These are phyloP conservation scores for Paedocypris micromegethes DNA, from an alignment of 2,797 vertebrate genomes.

Conservation along the genomic window DNA sequence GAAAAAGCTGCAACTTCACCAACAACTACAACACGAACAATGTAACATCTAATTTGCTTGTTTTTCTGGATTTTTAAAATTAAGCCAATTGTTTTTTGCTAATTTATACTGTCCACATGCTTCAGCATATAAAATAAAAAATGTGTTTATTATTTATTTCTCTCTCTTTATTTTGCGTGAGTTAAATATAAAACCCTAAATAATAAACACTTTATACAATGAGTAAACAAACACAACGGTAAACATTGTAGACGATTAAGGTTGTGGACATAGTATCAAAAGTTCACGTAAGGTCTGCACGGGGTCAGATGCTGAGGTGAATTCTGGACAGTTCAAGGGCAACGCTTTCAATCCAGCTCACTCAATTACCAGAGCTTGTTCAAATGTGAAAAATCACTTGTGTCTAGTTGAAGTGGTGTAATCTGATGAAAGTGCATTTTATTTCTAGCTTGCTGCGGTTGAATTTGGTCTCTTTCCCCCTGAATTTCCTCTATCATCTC, in stretches of 20 bases:
- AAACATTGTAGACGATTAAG: too few relatives aligned
- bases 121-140: too few relatives aligned
- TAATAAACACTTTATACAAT: background rate
- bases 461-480: constrained; percentile 21
- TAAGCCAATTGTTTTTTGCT: too few relatives aligned
- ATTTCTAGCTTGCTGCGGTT: constrained; percentile 30
- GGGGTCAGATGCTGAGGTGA: background rate
- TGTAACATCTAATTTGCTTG: too few relatives aligned
- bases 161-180: background rate
- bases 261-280: too few relatives aligned
- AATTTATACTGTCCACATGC: too few relatives aligned
- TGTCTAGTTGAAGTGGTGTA: constrained; percentile 36
- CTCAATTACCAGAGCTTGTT: constrained; percentile 39
- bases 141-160: background rate
- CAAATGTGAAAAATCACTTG: constrained; percentile 38
- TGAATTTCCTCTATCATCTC: constrained; percentile 30
- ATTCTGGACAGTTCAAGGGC: constrained; percentile 33
- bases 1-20: too few relatives aligned
- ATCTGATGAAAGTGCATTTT: constrained; percentile 38
- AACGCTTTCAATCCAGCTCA: constrained; percentile 25
- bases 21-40: too few relatives aligned
- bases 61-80: too few relatives aligned
- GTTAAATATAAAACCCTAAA: background rate
- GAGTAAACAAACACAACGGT: background rate
- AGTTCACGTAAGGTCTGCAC: constrained; percentile 11